phyloP scores from a whole-genome alignment of 2,797 vertebrate species.

The Poecilia velifera region DNA sequence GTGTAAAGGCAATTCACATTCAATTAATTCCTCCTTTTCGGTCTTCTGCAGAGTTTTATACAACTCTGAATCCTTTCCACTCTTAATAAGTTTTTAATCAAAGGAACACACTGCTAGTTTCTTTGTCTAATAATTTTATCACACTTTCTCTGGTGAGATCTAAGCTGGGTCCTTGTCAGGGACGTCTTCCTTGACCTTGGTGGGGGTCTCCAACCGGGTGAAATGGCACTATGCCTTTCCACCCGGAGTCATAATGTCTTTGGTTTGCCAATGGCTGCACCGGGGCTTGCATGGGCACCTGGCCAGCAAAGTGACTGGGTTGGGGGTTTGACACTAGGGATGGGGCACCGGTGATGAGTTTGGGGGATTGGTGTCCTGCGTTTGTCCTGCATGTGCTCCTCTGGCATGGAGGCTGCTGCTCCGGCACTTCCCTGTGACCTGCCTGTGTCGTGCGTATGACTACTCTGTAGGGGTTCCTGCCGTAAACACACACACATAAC shows the following conservation, averaged over 20 bases:
- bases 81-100: neutral
- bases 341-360: neutral
- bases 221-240: no score
- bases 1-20: neutral
- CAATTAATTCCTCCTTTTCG: neutral
- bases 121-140: neutral
- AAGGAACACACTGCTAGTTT: neutral
- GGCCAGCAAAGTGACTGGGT: neutral
- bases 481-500: neutral
- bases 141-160: neutral
- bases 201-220: no score
- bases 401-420: neutral
- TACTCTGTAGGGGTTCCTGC: neutral
- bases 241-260: no score
- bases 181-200: no score
- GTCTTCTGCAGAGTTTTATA: neutral
- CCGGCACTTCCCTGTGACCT: neutral
- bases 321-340: neutral
- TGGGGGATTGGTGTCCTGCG: neutral
- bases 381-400: neutral
- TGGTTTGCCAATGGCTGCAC: neutral
- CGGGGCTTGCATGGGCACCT: neutral
- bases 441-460: neutral
- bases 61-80: neutral
- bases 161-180: neutral